A percentile compares a stretch with the other conserved stretches of the same genome.
Evolutionary conservation across 2,113 vertebrate species (phyloP).

Genomic region (Pica pica): DNA sequence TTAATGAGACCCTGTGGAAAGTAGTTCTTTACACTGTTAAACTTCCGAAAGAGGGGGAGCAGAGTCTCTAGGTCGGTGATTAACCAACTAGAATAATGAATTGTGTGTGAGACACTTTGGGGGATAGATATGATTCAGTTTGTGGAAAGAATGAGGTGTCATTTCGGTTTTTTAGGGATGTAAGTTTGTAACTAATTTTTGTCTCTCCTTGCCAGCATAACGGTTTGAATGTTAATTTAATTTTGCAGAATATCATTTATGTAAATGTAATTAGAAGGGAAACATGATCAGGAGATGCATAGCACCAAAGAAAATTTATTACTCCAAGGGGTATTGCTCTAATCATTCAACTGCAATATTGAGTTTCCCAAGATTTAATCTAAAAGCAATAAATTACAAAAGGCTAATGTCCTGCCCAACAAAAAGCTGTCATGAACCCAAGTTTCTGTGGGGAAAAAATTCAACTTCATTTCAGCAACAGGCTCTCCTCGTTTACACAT

Average conservation of each 20-base stretch:
- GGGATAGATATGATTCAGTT: constrained; percentile 60
- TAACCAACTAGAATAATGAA: constrained; percentile 44
- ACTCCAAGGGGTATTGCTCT: constrained; percentile 89
- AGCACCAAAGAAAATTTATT: constrained; percentile 93
- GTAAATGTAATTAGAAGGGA: constrained; percentile 98
- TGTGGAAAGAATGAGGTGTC: constrained; percentile 56
- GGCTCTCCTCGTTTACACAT: constrained; percentile 68
- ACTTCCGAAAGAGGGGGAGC: constrained; percentile 31
- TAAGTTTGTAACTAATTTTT: constrained; percentile 81
- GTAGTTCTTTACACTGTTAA: background rate
- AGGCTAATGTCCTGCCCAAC: constrained; percentile 81
- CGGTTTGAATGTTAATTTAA: constrained; percentile 88
- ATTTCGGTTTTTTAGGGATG: constrained; percentile 62
- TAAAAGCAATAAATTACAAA: constrained; percentile 95
- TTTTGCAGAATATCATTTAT: constrained; percentile 96
- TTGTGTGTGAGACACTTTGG: constrained; percentile 54
- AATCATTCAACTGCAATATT: constrained; percentile 99
- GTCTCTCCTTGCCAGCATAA: constrained; percentile 78
- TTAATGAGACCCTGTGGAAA: constrained; percentile 42
- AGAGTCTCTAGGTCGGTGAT: constrained; percentile 20
- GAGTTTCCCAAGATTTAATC: constrained; percentile 96
- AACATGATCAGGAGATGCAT: constrained; percentile 87
- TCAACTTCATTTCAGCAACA: constrained; percentile 78
- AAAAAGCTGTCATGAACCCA: constrained; percentile 80
- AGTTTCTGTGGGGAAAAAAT: constrained; percentile 66